A percentile compares a stretch with the other conserved stretches of the same genome.
Conservation (phyloP, 1,140 invertebrate genomes). For the Atta texana region DNA sequence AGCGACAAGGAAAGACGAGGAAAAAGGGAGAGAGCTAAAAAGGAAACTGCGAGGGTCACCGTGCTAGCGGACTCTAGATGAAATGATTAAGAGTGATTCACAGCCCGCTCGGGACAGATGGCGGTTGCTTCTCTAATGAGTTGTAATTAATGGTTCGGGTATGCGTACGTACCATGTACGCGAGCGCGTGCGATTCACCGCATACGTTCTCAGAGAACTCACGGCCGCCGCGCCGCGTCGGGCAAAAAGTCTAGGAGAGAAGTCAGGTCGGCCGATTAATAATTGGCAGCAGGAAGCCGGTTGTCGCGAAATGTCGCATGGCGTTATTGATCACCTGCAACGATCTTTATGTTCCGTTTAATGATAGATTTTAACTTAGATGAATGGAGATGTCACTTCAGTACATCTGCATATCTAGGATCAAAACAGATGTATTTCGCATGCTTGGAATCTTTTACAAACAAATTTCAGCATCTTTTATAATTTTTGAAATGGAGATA, state of each 20-base stretch:
- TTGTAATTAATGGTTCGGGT: conserved; percentile 85
- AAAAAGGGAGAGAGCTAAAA: neutral
- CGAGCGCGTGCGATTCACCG: conserved; percentile 67
- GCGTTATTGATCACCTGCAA: conserved; percentile 41
- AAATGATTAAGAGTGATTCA: conserved; percentile 86
- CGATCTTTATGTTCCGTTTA: conserved; percentile 51
- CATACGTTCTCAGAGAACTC: conserved; percentile 79
- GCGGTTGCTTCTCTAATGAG: conserved; percentile 85
- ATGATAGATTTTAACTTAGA: conserved; percentile 13
- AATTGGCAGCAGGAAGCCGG: conserved; percentile 47
- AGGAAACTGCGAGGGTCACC: conserved; percentile 74
- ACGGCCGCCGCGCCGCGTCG: conserved; percentile 45
- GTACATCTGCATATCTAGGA: neutral
- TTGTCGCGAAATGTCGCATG: conserved; percentile 41
- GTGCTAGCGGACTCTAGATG: conserved; percentile 80
- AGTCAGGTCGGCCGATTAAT: conserved; percentile 53
- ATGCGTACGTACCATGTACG: conserved; percentile 75
- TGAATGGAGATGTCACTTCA: neutral
- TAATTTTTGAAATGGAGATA: neutral
- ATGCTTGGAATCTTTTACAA: neutral
- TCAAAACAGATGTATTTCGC: neutral
- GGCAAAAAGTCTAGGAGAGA: conserved; percentile 71
- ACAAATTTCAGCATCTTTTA: neutral
- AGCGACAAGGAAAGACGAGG: neutral
- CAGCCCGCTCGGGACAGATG: conserved; percentile 84